A percentile compares a stretch with the other conserved stretches of the same genome.
Conservation (phyloP, 2,888 invertebrate species). For the Cybosia mesomella region DNA sequence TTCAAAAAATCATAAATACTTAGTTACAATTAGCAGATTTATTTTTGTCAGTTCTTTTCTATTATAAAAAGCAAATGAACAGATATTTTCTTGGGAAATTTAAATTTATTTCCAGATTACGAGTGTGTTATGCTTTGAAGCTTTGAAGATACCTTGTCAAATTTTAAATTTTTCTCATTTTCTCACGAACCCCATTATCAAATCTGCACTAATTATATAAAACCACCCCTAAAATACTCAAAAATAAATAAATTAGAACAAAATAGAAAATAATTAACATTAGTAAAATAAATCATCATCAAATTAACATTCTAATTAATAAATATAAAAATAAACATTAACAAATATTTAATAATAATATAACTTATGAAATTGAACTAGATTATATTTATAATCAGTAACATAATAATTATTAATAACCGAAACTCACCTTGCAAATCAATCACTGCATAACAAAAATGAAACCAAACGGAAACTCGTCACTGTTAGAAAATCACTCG, state of each 20-base stretch:
- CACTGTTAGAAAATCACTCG: slow-evolving; percentile 36
- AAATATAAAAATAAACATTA: neutral
- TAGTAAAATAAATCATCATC: neutral
- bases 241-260: too few species aligned
- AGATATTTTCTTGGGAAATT: too few species aligned
- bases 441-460: slow-evolving; percentile 49
- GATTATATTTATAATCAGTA: neutral
- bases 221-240: too few species aligned
- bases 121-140: too few species aligned
- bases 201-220: neutral
- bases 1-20: neutral
- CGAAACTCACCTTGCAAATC: slow-evolving; percentile 40
- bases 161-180: too few species aligned
- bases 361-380: neutral
- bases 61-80: too few species aligned
- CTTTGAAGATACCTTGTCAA: neutral
- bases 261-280: too few species aligned
- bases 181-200: too few species aligned
- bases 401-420: neutral
- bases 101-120: too few species aligned
- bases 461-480: slow-evolving; percentile 29
- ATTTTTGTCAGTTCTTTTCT: neutral
- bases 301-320: neutral
- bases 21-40: neutral
- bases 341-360: too few species aligned